A percentile compares a stretch with the other conserved stretches of the same genome.
Evolutionary conservation across 1,140 invertebrate genomes (phyloP).

Genomic region (Drosophila athabasca): DNA sequence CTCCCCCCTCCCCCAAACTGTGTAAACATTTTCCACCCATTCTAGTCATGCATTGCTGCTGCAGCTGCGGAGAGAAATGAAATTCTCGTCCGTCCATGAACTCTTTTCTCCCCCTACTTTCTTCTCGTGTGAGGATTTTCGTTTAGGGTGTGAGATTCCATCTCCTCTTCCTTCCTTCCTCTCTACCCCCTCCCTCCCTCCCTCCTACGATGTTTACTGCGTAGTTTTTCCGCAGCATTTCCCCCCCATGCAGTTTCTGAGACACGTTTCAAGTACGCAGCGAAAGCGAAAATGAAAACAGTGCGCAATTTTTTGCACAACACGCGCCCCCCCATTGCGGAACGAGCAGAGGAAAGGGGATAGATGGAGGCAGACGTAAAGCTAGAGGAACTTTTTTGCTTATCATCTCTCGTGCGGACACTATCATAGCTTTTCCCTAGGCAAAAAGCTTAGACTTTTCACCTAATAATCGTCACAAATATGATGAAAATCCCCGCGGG

Average conservation of each 20-base stretch:
- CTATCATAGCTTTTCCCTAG: not conserved
- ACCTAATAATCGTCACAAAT: slow-evolving; percentile 4
- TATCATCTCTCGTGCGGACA: slow-evolving; percentile 30
- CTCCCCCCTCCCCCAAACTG: not conserved
- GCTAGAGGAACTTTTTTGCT: slow-evolving; percentile 22
- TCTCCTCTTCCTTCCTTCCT: too few relatives aligned
- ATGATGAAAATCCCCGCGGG: not conserved
- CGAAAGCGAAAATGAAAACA: slow-evolving; percentile 53
- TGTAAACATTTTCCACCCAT: not conserved
- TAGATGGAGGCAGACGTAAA: too few relatives aligned
- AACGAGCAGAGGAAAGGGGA: not conserved
- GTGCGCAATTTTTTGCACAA: slow-evolving; percentile 60
- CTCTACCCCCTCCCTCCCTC: too few relatives aligned
- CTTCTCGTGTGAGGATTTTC: slow-evolving; percentile 40
- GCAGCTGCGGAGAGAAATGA: slow-evolving; percentile 10
- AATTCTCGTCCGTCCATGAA: slow-evolving; percentile 27
- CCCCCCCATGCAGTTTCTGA: slow-evolving; percentile 52
- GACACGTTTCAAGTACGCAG: slow-evolving; percentile 69
- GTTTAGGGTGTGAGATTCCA: too few relatives aligned
- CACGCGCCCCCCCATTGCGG: not conserved
- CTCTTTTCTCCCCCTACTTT: slow-evolving; percentile 59
- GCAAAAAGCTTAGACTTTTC: too few relatives aligned
- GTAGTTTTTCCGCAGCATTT: slow-evolving; percentile 64
- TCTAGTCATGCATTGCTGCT: slow-evolving; percentile 19
- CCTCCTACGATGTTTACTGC: slow-evolving; percentile 44